A percentile compares a stretch with the other conserved stretches of the same genome.
These are phyloP conservation scores for Coelopa frigida DNA, from an alignment of 1,140 invertebrate species.

Conservation along the genomic window DNA sequence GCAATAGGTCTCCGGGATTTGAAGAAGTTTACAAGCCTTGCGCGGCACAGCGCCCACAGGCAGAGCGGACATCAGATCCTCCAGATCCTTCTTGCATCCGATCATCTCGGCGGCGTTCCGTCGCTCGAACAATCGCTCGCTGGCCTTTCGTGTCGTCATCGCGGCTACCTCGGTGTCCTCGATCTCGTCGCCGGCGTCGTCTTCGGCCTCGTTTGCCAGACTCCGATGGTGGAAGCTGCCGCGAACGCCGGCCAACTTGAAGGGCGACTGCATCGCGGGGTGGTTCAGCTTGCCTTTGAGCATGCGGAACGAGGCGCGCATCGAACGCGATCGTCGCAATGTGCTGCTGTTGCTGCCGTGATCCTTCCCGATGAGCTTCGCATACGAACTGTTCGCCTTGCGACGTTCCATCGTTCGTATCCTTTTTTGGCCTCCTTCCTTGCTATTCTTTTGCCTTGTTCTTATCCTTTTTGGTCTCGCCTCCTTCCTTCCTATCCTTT, in stretches of 20 bases:
- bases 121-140: neutral
- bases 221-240: neutral
- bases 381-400: slow-evolving; percentile 25
- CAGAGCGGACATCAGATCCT: slow-evolving; percentile 26
- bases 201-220: slow-evolving; percentile 1
- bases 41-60: slow-evolving; percentile 31
- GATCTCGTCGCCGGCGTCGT: slow-evolving; percentile 14
- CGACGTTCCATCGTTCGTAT: slow-evolving; percentile 32
- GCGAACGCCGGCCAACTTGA: slow-evolving; percentile 30
- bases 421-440: slow-evolving; percentile 5
- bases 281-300: slow-evolving; percentile 46
- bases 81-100: slow-evolving; percentile 14
- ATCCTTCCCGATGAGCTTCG: slow-evolving; percentile 18
- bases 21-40: slow-evolving; percentile 37
- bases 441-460: slow-evolving; percentile 10
- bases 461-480: neutral
- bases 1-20: slow-evolving; percentile 35
- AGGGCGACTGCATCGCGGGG: slow-evolving; percentile 29
- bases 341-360: slow-evolving; percentile 8
- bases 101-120: neutral
- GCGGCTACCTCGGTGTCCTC: slow-evolving; percentile 18
- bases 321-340: slow-evolving; percentile 59
- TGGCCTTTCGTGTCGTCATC: slow-evolving; percentile 16
- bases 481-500: slow-evolving; percentile 1
- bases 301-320: slow-evolving; percentile 62